These are phyloP conservation scores for Penaeus japonicus DNA, from an alignment of 1,140 invertebrate species.

Conservation along the genomic window DNA sequence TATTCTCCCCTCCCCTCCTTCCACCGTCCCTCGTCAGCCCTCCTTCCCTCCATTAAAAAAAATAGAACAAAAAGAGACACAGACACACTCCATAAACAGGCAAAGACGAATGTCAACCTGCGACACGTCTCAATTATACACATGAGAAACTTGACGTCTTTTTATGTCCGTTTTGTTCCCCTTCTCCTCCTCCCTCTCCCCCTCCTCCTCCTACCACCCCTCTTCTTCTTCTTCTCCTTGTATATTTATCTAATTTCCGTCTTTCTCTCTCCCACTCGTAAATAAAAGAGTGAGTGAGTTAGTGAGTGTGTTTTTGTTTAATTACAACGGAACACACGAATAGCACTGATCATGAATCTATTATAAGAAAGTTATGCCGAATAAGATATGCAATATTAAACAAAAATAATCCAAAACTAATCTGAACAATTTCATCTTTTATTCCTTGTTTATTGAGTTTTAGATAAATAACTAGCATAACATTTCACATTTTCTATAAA, in stretches of 20 bases:
- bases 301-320: no score
- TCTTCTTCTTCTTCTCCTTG: not conserved
- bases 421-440: no score
- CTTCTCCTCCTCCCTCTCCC: not conserved
- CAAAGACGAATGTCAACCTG: not conserved
- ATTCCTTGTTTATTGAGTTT: no score
- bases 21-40: not conserved
- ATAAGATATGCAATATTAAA: no score
- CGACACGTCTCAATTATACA: not conserved
- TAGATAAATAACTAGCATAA: no score
- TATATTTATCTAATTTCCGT: not conserved
- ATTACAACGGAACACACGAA: no score
- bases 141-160: not conserved
- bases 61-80: not conserved
- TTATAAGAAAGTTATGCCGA: no score
- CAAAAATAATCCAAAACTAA: no score
- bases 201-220: not conserved
- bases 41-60: not conserved
- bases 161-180: not conserved
- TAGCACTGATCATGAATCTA: no score
- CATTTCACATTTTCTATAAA: no score
- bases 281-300: no score
- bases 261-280: not conserved
- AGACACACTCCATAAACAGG: not conserved
- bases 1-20: not conserved